Conservation (phyloP, 2,797 vertebrate species). For the Leptodactylus fallax region DNA sequence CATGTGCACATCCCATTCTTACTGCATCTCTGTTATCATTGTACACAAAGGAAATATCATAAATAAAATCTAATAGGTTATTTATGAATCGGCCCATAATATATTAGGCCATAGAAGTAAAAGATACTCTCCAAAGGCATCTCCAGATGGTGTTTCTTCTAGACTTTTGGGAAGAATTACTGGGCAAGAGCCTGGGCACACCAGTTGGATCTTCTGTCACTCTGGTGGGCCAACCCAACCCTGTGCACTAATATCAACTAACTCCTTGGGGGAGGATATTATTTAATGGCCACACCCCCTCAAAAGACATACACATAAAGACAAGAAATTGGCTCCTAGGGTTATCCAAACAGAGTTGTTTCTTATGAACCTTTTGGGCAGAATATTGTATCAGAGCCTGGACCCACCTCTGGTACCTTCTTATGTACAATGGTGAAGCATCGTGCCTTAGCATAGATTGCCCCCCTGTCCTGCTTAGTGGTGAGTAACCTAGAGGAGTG, state of each 20-base stretch:
- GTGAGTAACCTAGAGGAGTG: no score
- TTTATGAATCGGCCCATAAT: neutral
- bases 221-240: neutral
- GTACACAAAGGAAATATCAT: neutral
- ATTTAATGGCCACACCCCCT: neutral
- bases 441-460: no score
- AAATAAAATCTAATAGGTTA: neutral
- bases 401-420: neutral
- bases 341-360: neutral
- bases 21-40: neutral
- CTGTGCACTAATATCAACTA: neutral
- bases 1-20: neutral
- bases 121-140: neutral
- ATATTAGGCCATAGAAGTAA: neutral
- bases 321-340: neutral
- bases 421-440: no score
- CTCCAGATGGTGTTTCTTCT: neutral
- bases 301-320: neutral
- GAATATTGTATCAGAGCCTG: neutral
- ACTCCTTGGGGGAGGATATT: neutral
- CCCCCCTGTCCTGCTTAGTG: no score
- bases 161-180: neutral
- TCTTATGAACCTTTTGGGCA: neutral
- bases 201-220: neutral
- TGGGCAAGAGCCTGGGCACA: neutral